Evolutionary conservation across 2,113 vertebrate species (phyloP).

Genomic region (Cheilinus undulatus): DNA sequence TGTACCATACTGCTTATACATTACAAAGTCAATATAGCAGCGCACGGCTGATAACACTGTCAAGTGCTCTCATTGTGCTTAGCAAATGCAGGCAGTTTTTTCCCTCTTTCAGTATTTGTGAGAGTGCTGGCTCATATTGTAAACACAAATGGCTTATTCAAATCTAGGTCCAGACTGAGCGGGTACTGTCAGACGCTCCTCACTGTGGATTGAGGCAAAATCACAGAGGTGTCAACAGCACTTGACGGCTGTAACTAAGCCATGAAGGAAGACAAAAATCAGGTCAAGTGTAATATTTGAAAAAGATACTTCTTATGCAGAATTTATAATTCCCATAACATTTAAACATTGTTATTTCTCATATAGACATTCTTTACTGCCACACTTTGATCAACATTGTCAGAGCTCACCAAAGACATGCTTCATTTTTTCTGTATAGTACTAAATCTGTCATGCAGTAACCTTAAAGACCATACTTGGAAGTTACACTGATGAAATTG

Average conservation of each 20-base stretch:
- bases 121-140: constrained; percentile 75
- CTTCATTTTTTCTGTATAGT: too few species aligned
- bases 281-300: constrained; percentile 42
- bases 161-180: constrained; percentile 74
- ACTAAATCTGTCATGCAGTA: too few species aligned
- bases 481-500: neutral
- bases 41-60: constrained; percentile 77
- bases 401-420: neutral
- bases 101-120: constrained; percentile 69
- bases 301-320: constrained; percentile 46
- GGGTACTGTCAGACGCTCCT: constrained; percentile 69
- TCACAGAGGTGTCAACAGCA: constrained; percentile 70
- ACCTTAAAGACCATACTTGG: neutral
- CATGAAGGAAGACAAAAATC: constrained; percentile 65
- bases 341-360: constrained; percentile 13
- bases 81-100: constrained; percentile 67
- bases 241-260: constrained; percentile 69
- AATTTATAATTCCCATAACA: constrained; percentile 39
- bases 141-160: constrained; percentile 84
- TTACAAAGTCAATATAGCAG: constrained; percentile 82
- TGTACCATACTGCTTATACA: constrained; percentile 75
- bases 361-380: constrained; percentile 1
- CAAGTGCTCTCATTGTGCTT: constrained; percentile 79
- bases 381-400: neutral
- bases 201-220: constrained; percentile 75